These are phyloP conservation scores for Halesus radiatus DNA, from an alignment of 1,140 invertebrate species.

Conservation along the genomic window DNA sequence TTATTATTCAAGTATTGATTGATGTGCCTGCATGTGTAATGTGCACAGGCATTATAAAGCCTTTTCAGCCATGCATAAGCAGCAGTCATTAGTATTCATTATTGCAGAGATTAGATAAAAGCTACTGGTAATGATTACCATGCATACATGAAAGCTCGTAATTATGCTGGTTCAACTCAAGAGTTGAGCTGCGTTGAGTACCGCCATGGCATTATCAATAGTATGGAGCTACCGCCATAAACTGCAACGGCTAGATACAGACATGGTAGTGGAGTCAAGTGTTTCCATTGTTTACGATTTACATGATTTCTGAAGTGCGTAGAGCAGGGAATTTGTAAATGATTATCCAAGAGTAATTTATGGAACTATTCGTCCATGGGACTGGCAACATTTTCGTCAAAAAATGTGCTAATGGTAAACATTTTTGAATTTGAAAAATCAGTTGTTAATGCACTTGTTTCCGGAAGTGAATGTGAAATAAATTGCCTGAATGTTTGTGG, in stretches of 20 bases:
- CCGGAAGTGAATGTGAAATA: no score
- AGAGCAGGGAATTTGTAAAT: not conserved
- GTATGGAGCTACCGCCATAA: slow-evolving; percentile 18
- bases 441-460: no score
- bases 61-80: not conserved
- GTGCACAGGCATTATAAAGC: not conserved
- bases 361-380: not conserved
- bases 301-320: not conserved
- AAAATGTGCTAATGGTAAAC: not conserved
- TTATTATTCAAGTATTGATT: not conserved
- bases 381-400: not conserved
- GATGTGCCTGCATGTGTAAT: not conserved
- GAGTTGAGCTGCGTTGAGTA: not conserved
- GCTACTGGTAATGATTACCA: slow-evolving; percentile 16
- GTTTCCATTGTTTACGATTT: not conserved
- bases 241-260: not conserved
- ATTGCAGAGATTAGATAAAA: slow-evolving; percentile 41
- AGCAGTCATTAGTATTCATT: slow-evolving; percentile 16
- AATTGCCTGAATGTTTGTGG: no score
- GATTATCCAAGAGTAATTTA: not conserved
- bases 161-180: slow-evolving; percentile 10
- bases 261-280: not conserved
- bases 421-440: no score
- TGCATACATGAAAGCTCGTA: slow-evolving; percentile 2
- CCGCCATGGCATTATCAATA: not conserved